Percentiles rank a stretch among this genome's conserved stretches.
These are phyloP conservation scores for Peromyscus leucopus DNA, from an alignment of 2,113 vertebrate species.

Conservation along the genomic window DNA sequence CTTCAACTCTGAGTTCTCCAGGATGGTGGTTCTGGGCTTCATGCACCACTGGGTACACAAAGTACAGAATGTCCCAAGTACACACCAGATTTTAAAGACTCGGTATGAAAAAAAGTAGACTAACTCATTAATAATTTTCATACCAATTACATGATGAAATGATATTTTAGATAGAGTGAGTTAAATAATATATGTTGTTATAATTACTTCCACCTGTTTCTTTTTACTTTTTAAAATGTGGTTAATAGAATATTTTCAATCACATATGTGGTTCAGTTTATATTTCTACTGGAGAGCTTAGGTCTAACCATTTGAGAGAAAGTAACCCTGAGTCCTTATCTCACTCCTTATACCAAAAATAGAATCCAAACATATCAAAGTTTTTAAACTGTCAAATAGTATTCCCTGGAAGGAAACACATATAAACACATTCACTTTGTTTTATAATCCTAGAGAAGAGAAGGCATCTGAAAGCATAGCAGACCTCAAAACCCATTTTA, in stretches of 20 bases:
- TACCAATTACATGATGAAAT: conserved; percentile 24
- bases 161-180: neutral
- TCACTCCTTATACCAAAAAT: neutral
- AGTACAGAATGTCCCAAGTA: neutral
- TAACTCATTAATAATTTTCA: conserved; percentile 48
- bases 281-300: neutral
- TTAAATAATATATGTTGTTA: conserved; percentile 63
- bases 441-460: neutral
- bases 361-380: conserved; percentile 20
- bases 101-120: neutral
- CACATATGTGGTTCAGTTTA: neutral
- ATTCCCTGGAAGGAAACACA: conserved; percentile 4
- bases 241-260: conserved; percentile 41
- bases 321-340: neutral
- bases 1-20: neutral
- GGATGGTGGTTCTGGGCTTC: neutral
- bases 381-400: conserved; percentile 43
- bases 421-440: conserved; percentile 13
- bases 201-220: conserved; percentile 52
- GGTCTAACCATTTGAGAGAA: neutral
- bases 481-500: conserved; percentile 26
- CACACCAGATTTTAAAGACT: neutral
- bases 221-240: conserved; percentile 46
- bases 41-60: no score
- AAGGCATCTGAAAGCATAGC: neutral